Evolutionary conservation across 2,888 invertebrate species (phyloP), one percentile per base, ranked within the genome.

Genomic region (Tricholauxania praeusta): DNA sequence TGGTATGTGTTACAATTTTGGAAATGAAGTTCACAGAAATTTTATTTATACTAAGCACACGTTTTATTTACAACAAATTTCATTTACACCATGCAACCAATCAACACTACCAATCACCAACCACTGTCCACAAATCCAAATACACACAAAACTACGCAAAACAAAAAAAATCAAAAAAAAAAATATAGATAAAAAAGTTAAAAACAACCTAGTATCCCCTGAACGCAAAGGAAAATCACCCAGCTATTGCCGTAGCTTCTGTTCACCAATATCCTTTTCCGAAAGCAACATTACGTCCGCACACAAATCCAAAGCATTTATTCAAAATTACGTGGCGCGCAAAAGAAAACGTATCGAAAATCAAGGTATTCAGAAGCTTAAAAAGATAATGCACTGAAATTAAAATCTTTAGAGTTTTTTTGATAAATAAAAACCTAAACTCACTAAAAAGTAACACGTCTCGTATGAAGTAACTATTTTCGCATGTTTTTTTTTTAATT

Each of bases 161-260:
- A 15, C 19, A 52, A 12, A 71, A 10, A 47, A 17, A 53, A 57
- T 49, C 65, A 64, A 71, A 67, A 67, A 66, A 71, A 67, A 69
- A n/a, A n/a, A n/a, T n/a, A n/a, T n/a, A n/a, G 70, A 51, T 63
- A 75, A 65, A 57, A 75, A 74, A 70, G 28, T 28, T 15, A 47
- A 57, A 49, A 47, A 63, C 66, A 74, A 76, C 55, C 53, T 71
- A 87, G 87, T 86, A 78, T 84, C 86, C 76, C 75, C 81, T 77
- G 84, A 86, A 80, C 85, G 84, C 70, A 80, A 82, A 78, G 83
- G 83, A 80, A 84, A 85, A 76, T 83, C 81, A 82, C 87, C 87
- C 77, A 85, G 87, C 82, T 87, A 86, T 81, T 87, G 87, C 79
- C 85, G 87, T 80, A 87, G 83, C 83, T 85, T 86, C 80, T 87